These are phyloP conservation scores for Eptesicus fuscus DNA, from an alignment of 2,113 vertebrate species.

Conservation along the genomic window DNA sequence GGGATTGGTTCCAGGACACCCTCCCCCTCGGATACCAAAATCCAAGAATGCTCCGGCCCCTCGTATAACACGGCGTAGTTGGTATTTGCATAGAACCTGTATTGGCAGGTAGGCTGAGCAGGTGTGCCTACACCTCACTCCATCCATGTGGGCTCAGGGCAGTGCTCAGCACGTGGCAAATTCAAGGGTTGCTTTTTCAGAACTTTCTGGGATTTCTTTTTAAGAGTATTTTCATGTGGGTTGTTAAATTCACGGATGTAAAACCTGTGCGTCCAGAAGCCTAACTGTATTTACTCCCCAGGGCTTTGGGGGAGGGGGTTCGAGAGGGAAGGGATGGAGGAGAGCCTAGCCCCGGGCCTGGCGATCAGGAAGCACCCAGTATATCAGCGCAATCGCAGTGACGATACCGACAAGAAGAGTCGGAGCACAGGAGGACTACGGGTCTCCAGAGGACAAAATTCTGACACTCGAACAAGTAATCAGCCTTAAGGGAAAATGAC, in stretches of 20 bases:
- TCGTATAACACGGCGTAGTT: neutral
- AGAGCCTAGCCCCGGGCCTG: neutral
- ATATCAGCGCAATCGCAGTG: fast-evolving
- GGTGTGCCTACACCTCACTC: neutral
- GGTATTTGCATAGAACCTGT: neutral
- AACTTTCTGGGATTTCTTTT: neutral
- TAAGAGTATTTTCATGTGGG: neutral
- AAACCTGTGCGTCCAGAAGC: neutral
- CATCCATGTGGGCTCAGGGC: neutral
- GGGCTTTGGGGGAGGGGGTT: neutral
- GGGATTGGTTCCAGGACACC: neutral
- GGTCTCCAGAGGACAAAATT: neutral
- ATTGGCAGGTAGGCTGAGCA: neutral
- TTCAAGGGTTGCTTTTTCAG: neutral
- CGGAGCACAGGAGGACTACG: neutral
- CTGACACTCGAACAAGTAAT: neutral
- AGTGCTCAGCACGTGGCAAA: neutral
- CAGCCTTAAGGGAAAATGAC: neutral
- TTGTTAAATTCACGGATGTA: neutral
- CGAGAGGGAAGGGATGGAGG: neutral
- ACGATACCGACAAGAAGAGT: neutral
- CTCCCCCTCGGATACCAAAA: neutral
- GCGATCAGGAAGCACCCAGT: neutral
- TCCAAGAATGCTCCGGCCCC: neutral
- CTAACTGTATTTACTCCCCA: neutral